phyloP scores from a whole-genome alignment of 2,888 invertebrate genomes.

The Agrochola circellaris region DNA sequence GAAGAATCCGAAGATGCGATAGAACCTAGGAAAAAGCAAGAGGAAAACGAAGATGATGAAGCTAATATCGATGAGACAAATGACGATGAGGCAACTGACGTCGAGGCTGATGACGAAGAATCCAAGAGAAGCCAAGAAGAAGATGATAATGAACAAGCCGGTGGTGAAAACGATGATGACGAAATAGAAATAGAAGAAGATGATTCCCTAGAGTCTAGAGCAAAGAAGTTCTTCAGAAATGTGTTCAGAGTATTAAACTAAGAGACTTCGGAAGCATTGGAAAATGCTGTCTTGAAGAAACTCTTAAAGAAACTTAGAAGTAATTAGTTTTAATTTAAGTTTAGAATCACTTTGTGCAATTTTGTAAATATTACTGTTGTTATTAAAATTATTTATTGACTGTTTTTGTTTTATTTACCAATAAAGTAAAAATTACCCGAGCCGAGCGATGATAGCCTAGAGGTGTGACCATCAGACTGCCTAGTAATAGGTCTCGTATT shows the following conservation, averaged over 20 bases:
- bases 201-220: slow-evolving; percentile 38
- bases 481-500: too few relatives aligned
- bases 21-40: slow-evolving; percentile 43
- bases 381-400: slow-evolving; percentile 67
- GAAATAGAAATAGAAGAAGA: slow-evolving; percentile 42
- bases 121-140: slow-evolving; percentile 52
- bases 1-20: slow-evolving; percentile 26
- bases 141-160: slow-evolving; percentile 31
- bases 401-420: slow-evolving; percentile 21
- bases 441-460: too few relatives aligned
- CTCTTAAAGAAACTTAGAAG: slow-evolving; percentile 63
- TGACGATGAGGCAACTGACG: slow-evolving; percentile 14
- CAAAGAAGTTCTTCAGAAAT: slow-evolving; percentile 73
- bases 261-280: slow-evolving; percentile 75
- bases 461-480: too few relatives aligned
- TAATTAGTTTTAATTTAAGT: slow-evolving; percentile 70
- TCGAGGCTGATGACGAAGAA: slow-evolving; percentile 35
- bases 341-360: slow-evolving; percentile 88
- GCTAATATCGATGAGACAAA: slow-evolving; percentile 4
- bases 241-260: slow-evolving; percentile 75
- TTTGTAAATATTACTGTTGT: slow-evolving; percentile 84
- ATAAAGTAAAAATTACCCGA: background rate
- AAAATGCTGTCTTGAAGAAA: slow-evolving; percentile 77
- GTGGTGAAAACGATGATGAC: slow-evolving; percentile 34
- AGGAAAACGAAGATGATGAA: slow-evolving; percentile 29